These are phyloP conservation scores for Griposia aprilina DNA, from an alignment of 2,888 invertebrate genomes.

Conservation along the genomic window DNA sequence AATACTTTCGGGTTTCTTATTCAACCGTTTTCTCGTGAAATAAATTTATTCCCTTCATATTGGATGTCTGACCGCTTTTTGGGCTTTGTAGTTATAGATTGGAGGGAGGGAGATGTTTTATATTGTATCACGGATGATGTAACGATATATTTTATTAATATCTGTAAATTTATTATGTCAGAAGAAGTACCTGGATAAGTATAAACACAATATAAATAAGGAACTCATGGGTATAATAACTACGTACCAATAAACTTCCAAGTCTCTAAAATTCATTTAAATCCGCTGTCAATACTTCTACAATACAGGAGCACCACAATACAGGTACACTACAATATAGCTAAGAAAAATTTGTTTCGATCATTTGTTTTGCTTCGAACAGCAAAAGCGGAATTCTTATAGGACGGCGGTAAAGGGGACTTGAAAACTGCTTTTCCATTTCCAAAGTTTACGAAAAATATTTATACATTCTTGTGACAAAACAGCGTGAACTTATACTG, in stretches of 20 bases:
- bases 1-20: slow-evolving; percentile 77
- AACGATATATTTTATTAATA: slow-evolving; percentile 36
- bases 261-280: slow-evolving; percentile 17
- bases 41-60: slow-evolving; percentile 75
- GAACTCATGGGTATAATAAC: background rate
- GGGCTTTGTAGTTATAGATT: slow-evolving; percentile 69
- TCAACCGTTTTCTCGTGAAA: slow-evolving; percentile 74
- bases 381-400: slow-evolving; percentile 57
- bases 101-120: slow-evolving; percentile 45
- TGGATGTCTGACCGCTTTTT: slow-evolving; percentile 72
- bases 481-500: slow-evolving; percentile 60
- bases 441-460: slow-evolving; percentile 64
- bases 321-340: slow-evolving; percentile 42
- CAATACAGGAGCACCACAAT: slow-evolving; percentile 45
- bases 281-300: slow-evolving; percentile 54
- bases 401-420: slow-evolving; percentile 44
- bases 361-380: slow-evolving; percentile 59
- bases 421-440: slow-evolving; percentile 59
- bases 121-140: slow-evolving; percentile 44
- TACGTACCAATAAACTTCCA: slow-evolving; percentile 7
- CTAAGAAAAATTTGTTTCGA: slow-evolving; percentile 46
- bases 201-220: background rate
- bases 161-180: slow-evolving; percentile 19
- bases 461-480: slow-evolving; percentile 69
- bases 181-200: background rate